phyloP scores from a whole-genome alignment of 2,113 vertebrate genomes.

The Hyperopisus bebe region DNA sequence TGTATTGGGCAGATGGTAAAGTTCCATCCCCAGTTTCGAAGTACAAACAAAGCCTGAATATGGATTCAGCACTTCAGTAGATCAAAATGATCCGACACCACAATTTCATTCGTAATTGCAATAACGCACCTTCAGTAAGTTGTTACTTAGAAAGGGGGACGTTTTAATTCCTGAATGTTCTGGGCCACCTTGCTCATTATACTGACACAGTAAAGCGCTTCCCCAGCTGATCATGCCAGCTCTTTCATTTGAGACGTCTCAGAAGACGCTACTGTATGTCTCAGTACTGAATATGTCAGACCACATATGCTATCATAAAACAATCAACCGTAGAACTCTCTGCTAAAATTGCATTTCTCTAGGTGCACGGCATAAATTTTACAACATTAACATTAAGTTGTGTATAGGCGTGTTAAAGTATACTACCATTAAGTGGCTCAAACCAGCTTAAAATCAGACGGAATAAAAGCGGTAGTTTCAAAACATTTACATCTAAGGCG shows the following conservation, averaged over 20 bases:
- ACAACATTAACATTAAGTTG: not conserved
- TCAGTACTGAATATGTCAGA: not conserved
- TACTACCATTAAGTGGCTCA: not conserved
- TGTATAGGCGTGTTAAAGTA: not conserved
- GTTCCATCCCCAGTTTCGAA: not conserved
- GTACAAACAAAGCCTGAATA: not conserved
- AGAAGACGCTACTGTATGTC: not conserved
- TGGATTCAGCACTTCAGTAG: not conserved
- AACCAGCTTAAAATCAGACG: not conserved
- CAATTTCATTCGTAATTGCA: constrained; percentile 2
- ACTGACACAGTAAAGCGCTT: constrained; percentile 4
- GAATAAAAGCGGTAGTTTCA: not conserved
- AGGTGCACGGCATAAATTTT: not conserved
- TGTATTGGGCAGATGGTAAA: not conserved
- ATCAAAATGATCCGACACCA: not conserved
- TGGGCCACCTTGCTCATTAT: constrained; percentile 12
- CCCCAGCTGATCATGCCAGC: not conserved
- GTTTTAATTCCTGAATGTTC: constrained; percentile 11
- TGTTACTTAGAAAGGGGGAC: constrained; percentile 1
- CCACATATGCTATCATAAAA: not conserved
- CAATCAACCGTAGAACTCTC: not conserved
- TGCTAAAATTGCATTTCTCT: not conserved
- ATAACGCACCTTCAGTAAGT: not conserved
- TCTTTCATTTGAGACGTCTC: not conserved
- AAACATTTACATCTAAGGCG: not conserved